Percentiles rank a stretch among this genome's conserved stretches.
These are phyloP conservation scores for Penaeus monodon DNA, from an alignment of 2,888 invertebrate genomes.

Conservation along the genomic window DNA sequence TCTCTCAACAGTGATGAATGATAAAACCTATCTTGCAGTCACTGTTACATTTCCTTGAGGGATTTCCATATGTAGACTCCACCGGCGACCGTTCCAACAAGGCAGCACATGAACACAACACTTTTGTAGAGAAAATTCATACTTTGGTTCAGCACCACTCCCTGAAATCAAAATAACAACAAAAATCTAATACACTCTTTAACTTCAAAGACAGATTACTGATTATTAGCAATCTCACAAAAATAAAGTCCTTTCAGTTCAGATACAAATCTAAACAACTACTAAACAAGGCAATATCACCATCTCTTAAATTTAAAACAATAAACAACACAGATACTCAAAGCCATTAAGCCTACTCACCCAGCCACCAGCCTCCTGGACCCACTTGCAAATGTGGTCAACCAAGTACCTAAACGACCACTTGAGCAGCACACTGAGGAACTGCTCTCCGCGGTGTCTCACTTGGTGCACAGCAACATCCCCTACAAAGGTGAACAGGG, in stretches of 20 bases:
- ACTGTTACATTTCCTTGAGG: slow-evolving; percentile 43
- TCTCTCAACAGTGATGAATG: too few relatives aligned
- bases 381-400: slow-evolving; percentile 60
- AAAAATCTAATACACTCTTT: not conserved
- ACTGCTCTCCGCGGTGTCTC: slow-evolving; percentile 42
- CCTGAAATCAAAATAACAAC: slow-evolving; percentile 25
- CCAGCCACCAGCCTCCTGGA: slow-evolving; percentile 63
- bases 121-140: slow-evolving; percentile 36
- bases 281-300: too few relatives aligned
- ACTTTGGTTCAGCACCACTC: slow-evolving; percentile 41
- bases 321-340: not conserved
- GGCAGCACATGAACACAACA: slow-evolving; percentile 43
- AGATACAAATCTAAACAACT: too few relatives aligned
- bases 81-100: slow-evolving; percentile 42
- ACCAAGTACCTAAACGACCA: slow-evolving; percentile 62
- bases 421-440: slow-evolving; percentile 48
- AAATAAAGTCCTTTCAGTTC: too few relatives aligned
- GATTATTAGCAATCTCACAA: too few relatives aligned
- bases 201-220: not conserved
- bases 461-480: slow-evolving; percentile 63
- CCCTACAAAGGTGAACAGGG: slow-evolving; percentile 62
- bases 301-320: not conserved
- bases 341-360: slow-evolving; percentile 23
- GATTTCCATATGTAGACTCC: slow-evolving; percentile 52
- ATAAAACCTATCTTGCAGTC: not conserved